Conservation (phyloP, 2,888 invertebrate genomes). For the Troides aeacus region DNA sequence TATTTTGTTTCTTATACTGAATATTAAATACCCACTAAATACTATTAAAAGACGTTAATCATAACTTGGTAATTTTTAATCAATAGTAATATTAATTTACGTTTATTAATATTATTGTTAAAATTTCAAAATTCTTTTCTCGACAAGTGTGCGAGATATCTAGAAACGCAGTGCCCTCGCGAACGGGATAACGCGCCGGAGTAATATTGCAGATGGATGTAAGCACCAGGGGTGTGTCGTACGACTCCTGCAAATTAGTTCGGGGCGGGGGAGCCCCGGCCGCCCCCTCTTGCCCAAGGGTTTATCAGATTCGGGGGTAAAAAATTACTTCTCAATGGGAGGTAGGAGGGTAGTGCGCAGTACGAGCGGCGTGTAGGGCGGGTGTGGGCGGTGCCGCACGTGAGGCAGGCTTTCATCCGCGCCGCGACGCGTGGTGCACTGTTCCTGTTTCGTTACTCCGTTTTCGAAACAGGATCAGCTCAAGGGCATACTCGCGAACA, state of each 20-base stretch:
- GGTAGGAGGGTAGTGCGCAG: conserved; percentile 65
- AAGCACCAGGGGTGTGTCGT: conserved; percentile 79
- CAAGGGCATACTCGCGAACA: conserved; percentile 41
- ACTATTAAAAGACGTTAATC: too few species aligned
- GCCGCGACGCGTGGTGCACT: conserved; percentile 56
- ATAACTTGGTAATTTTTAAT: too few species aligned
- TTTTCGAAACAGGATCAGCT: conserved; percentile 49
- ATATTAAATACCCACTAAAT: too few species aligned
- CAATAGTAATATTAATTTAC: not conserved
- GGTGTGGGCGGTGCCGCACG: conserved; percentile 75
- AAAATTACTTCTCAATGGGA: conserved; percentile 79
- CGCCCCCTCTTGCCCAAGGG: conserved; percentile 57
- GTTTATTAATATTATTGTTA: conserved; percentile 19
- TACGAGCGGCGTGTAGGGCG: conserved; percentile 62
- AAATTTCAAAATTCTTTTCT: conserved; percentile 63
- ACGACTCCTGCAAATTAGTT: conserved; percentile 79
- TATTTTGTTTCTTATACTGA: too few species aligned
- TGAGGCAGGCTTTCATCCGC: conserved; percentile 57
- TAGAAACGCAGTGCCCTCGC: conserved; percentile 72
- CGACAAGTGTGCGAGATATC: conserved; percentile 62
- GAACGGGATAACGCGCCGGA: conserved; percentile 77
- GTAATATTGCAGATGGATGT: conserved; percentile 80
- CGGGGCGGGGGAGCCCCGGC: conserved; percentile 77
- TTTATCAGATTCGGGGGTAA: conserved; percentile 79
- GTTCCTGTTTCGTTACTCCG: conserved; percentile 41